These are phyloP conservation scores for Drosophila birchii DNA, from an alignment of 2,888 invertebrate genomes.

Conservation along the genomic window DNA sequence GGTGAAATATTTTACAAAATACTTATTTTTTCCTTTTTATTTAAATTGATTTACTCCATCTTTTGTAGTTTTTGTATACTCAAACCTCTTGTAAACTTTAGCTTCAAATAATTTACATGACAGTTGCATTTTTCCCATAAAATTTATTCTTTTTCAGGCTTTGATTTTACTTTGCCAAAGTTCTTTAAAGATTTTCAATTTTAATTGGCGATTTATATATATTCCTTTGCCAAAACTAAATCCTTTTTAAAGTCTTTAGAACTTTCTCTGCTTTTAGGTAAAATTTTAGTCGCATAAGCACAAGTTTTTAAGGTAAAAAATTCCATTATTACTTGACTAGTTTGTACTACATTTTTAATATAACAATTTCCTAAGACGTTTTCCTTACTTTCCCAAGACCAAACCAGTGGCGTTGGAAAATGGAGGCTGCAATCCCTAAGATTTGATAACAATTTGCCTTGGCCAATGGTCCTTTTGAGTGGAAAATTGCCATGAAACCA, in stretches of 20 bases:
- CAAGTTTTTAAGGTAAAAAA: background rate
- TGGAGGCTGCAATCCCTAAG: background rate
- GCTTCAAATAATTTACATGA: background rate
- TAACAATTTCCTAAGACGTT: conserved; percentile 50
- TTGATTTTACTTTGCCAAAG: background rate
- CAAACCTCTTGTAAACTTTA: background rate
- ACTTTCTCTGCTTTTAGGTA: background rate
- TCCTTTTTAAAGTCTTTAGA: background rate
- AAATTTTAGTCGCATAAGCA: background rate
- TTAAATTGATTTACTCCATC: background rate
- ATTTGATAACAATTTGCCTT: conserved; percentile 9
- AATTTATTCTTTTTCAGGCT: background rate
- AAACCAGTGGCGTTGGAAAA: conserved; percentile 4
- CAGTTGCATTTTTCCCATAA: background rate
- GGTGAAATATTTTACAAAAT: background rate
- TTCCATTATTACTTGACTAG: conserved; percentile 23
- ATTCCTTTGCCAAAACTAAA: background rate
- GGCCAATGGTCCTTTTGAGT: conserved; percentile 14
- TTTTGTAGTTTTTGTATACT: background rate
- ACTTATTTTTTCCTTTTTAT: background rate
- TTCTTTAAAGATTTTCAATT: background rate
- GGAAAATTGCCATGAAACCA: background rate
- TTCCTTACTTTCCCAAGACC: background rate
- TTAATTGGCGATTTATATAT: background rate
- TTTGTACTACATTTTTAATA: conserved; percentile 67